Evolutionary conservation across 2,113 vertebrate genomes (phyloP).

Genomic region (Lichenostomus cassidix): DNA sequence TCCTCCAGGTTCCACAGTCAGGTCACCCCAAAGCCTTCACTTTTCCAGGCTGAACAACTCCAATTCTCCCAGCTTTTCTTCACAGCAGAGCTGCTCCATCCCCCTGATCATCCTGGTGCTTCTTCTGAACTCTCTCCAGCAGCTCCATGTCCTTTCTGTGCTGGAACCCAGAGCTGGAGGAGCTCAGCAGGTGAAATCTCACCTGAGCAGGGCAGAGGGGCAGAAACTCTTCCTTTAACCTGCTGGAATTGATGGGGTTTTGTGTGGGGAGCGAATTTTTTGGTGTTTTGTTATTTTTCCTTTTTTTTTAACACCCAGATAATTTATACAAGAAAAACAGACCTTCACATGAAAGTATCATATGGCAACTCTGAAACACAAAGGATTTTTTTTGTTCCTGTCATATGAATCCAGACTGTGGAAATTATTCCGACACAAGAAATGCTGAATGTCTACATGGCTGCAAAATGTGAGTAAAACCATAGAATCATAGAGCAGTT

Average conservation of each 20-base stretch:
- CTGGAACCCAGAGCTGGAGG: background rate
- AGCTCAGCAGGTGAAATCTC: background rate
- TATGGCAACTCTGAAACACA: background rate
- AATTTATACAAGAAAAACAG: background rate
- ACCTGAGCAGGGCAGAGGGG: background rate
- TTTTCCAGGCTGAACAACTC: background rate
- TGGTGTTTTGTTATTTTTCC: background rate
- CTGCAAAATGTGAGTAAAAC: background rate
- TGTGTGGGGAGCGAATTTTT: rapidly evolving
- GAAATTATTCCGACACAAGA: background rate
- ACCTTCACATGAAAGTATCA: background rate
- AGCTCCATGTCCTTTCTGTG: background rate
- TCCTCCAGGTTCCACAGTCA: background rate
- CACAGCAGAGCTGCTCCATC: background rate
- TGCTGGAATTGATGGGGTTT: background rate
- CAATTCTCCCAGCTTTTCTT: background rate
- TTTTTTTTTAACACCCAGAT: background rate
- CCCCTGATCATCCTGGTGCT: background rate
- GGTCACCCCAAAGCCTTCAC: background rate
- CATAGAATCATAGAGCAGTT: background rate
- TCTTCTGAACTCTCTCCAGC: background rate
- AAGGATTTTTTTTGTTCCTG: background rate
- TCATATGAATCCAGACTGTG: background rate
- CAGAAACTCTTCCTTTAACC: background rate
- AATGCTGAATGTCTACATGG: background rate